Evolutionary conservation across 2,888 invertebrate species (phyloP).

Genomic region (Tanytarsus gracilentus): DNA sequence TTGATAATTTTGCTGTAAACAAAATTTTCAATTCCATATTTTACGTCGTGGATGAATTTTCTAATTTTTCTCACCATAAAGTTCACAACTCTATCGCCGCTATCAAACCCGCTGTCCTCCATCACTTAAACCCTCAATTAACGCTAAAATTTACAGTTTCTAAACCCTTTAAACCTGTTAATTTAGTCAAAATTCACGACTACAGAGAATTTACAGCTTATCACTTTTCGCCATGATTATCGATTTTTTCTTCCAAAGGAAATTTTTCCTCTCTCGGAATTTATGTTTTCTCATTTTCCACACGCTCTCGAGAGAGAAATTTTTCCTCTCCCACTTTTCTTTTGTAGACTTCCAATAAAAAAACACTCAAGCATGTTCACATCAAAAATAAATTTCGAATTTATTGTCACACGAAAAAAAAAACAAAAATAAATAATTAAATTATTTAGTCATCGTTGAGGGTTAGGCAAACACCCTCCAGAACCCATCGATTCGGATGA

Average conservation of each 20-base stretch:
- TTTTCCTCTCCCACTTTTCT: neutral
- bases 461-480: constrained; percentile 81
- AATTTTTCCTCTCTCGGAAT: neutral
- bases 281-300: neutral
- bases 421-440: constrained; percentile 1
- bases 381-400: neutral
- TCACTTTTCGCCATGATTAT: constrained; percentile 26
- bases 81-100: constrained; percentile 36
- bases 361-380: no score
- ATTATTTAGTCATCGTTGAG: constrained; percentile 65
- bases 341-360: constrained; percentile 7
- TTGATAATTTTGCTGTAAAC: constrained; percentile 7
- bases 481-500: constrained; percentile 79
- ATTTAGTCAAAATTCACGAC: neutral
- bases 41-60: no score
- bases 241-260: constrained; percentile 8
- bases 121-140: constrained; percentile 31
- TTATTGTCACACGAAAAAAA: no score
- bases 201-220: neutral
- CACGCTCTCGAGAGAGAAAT: neutral
- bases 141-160: neutral
- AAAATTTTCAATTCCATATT: constrained; percentile 1
- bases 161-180: neutral
- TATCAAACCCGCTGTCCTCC: constrained; percentile 42
- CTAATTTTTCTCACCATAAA: constrained; percentile 15